These are phyloP conservation scores for Xenopus tropicalis DNA, from an alignment of 2,113 vertebrate species.

Conservation along the genomic window UCB_Xtro_10.0 CM004451.2:57901501-57902000, in stretches of 20 bases:
- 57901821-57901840: conserved; percentile 11
- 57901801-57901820: conserved; percentile 18
- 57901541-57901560: conserved; percentile 44
- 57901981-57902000: conserved; percentile 4
- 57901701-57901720: conserved; percentile 35
- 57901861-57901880: conserved; percentile 13
- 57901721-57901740: conserved; percentile 28
- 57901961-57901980: conserved; percentile 1
- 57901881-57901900: not conserved
- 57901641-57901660: conserved; percentile 32
- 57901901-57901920: conserved; percentile 15
- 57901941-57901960: conserved; percentile 16
- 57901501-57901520: not conserved
- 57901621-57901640: conserved; percentile 25
- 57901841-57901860: conserved; percentile 16
- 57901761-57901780: not conserved
- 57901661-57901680: conserved; percentile 36
- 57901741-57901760: not conserved
- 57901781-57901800: conserved; percentile 11
- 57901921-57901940: conserved; percentile 16
- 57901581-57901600: conserved; percentile 24
- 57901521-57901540: conserved; percentile 41
- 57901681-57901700: conserved; percentile 28
- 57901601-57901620: conserved; percentile 29
- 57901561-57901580: conserved; percentile 47